Evolutionary conservation across 1,140 invertebrate genomes (phyloP).

Genomic region (Kradibia gibbosae): DNA sequence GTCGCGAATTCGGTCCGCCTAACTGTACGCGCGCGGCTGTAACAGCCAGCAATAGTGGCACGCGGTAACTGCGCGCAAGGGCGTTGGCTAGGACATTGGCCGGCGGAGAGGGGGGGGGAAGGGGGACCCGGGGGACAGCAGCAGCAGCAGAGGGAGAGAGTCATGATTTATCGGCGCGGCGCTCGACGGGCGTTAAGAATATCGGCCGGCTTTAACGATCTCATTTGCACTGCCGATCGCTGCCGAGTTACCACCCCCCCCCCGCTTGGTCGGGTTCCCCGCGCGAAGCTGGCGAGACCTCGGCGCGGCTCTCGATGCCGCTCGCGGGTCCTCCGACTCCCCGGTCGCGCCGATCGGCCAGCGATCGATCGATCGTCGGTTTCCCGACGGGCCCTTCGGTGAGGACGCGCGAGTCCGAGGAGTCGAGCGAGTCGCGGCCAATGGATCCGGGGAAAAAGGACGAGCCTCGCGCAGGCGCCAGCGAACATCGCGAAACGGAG

Average conservation of each 20-base stretch:
- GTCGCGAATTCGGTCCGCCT: conserved; percentile 71
- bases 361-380: not conserved
- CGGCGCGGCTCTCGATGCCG: not conserved
- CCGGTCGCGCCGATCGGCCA: not conserved
- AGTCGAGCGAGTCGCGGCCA: not conserved
- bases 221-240: conserved; percentile 44
- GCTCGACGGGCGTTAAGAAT: conserved; percentile 27
- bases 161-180: conserved; percentile 47
- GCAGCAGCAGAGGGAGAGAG: too few relatives aligned
- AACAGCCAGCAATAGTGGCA: conserved; percentile 53
- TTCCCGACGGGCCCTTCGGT: not conserved
- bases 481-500: conserved; percentile 29
- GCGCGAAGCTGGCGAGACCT: not conserved
- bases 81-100: conserved; percentile 35
- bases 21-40: conserved; percentile 66
- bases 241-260: too few relatives aligned
- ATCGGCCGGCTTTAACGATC: conserved; percentile 45
- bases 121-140: not conserved
- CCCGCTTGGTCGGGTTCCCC: not conserved
- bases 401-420: not conserved
- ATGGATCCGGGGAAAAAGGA: not conserved
- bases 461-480: not conserved
- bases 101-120: too few relatives aligned
- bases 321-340: not conserved
- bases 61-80: conserved; percentile 29